Percentiles rank a stretch among this genome's conserved stretches.
Conservation (phyloP, 2,113 vertebrate genomes). For the Fulica atra region DNA sequence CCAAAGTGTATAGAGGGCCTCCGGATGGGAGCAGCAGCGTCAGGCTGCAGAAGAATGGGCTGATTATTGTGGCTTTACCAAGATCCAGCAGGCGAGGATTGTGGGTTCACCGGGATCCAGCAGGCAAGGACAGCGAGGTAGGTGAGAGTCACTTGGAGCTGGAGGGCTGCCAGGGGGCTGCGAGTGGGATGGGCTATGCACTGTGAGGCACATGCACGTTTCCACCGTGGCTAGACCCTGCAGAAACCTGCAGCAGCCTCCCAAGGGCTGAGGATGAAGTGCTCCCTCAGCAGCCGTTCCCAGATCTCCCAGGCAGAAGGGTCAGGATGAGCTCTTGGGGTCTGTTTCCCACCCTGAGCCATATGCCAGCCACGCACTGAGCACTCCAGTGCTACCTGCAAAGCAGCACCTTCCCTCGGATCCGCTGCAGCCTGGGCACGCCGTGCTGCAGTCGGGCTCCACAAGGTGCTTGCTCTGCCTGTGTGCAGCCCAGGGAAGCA, state of each 20-base stretch:
- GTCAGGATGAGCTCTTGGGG: neutral
- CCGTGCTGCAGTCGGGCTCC: accelerated
- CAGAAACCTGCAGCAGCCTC: neutral
- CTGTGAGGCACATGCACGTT: neutral
- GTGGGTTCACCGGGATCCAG: neutral
- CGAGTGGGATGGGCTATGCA: neutral
- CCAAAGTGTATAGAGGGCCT: neutral
- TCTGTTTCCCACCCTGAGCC: accelerated
- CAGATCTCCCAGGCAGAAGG: neutral
- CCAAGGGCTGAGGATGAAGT: neutral
- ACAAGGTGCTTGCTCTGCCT: neutral
- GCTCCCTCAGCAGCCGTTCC: neutral
- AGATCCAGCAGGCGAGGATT: neutral
- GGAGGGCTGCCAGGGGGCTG: neutral
- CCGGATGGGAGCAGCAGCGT: conserved; percentile 48
- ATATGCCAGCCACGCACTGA: accelerated
- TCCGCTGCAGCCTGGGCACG: accelerated
- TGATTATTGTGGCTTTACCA: conserved; percentile 15
- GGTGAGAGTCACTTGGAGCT: neutral
- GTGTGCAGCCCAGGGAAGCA: neutral
- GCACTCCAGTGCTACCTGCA: accelerated
- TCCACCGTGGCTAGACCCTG: neutral
- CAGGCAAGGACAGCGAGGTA: neutral
- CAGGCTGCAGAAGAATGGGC: conserved; percentile 10
- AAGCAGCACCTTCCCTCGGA: accelerated